A percentile compares a stretch with the other conserved stretches of the same genome.
Evolutionary conservation across 2,888 invertebrate genomes (phyloP).

Genomic region (Xylocampa areola): DNA sequence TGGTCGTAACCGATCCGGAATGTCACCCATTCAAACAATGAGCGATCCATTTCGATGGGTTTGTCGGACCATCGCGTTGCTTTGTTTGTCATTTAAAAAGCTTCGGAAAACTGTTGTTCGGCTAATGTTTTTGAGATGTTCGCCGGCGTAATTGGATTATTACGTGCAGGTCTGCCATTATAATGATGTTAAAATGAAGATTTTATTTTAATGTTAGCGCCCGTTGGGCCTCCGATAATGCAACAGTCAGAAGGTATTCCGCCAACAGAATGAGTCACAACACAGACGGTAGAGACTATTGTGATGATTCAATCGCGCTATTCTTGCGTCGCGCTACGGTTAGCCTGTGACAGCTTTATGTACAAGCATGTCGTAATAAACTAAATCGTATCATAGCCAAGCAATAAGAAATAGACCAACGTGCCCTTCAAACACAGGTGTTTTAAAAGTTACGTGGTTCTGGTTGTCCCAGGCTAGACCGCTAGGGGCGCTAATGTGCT

Average conservation of each 20-base stretch:
- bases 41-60: constrained; percentile 61
- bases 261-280: constrained; percentile 50
- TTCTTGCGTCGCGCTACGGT: constrained; percentile 45
- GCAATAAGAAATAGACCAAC: constrained; percentile 35
- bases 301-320: constrained; percentile 58
- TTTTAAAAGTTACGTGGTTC: constrained; percentile 25
- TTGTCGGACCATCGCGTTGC: constrained; percentile 52
- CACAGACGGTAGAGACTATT: constrained; percentile 34
- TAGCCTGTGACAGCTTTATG: constrained; percentile 38
- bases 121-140: constrained; percentile 40
- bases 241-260: constrained; percentile 39
- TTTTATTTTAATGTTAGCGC: constrained; percentile 39
- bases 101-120: constrained; percentile 25
- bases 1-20: constrained; percentile 62
- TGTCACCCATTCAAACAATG: constrained; percentile 65
- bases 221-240: constrained; percentile 48
- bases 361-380: constrained; percentile 33
- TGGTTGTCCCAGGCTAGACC: constrained; percentile 35
- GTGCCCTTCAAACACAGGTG: constrained; percentile 28
- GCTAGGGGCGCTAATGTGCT: too few species aligned
- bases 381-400: constrained; percentile 35
- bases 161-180: constrained; percentile 12
- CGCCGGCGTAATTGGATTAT: constrained; percentile 31
- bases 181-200: constrained; percentile 31
- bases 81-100: constrained; percentile 48